These are phyloP conservation scores for Erpobdella octoculata DNA, from an alignment of 2,888 invertebrate species.

Conservation along the genomic window DNA sequence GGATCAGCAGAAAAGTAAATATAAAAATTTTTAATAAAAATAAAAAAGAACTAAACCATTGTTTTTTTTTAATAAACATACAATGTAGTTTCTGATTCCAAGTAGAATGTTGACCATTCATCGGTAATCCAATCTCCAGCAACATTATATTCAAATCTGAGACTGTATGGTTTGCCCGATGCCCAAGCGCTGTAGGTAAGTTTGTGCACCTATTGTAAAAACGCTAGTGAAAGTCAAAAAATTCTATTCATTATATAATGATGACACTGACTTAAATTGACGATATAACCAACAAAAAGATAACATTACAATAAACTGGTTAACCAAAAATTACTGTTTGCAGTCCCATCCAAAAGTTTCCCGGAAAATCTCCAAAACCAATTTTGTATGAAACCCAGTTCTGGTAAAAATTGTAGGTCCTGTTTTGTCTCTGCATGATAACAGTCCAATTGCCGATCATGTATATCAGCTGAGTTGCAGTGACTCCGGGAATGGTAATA, in stretches of 20 bases:
- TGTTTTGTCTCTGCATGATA: neutral
- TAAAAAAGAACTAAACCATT: too few species aligned
- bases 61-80: neutral
- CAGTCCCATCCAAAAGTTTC: neutral
- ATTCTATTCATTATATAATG: too few species aligned
- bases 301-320: too few species aligned
- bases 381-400: conserved; percentile 1
- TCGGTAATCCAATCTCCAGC: neutral
- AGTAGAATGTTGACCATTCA: neutral
- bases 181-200: neutral
- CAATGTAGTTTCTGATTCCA: neutral
- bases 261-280: too few species aligned
- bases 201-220: neutral
- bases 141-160: neutral
- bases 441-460: neutral
- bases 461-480: too few species aligned
- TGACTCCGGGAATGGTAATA: too few species aligned
- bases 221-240: too few species aligned
- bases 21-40: too few species aligned
- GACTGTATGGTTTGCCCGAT: neutral
- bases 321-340: too few species aligned
- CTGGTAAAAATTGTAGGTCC: neutral
- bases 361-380: neutral
- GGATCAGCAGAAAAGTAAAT: too few species aligned
- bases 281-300: too few species aligned